Conservation (phyloP, 2,113 vertebrate species). For the Rhizomys pruinosus region DNA sequence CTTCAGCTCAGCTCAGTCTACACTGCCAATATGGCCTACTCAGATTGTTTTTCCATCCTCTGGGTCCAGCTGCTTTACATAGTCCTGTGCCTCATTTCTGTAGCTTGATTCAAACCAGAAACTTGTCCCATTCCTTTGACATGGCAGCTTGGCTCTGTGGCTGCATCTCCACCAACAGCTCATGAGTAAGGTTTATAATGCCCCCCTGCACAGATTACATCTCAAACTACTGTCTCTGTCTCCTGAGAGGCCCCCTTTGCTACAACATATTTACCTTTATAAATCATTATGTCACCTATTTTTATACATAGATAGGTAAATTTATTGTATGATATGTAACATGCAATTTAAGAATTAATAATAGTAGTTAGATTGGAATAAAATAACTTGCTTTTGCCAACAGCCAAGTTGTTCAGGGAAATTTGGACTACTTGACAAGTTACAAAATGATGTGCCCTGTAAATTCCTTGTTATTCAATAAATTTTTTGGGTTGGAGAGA, state of each 20-base stretch:
- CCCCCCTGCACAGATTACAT: background rate
- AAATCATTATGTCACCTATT: background rate
- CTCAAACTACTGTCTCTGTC: background rate
- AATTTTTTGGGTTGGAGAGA: too few relatives aligned
- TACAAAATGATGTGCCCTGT: background rate
- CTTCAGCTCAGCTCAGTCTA: background rate
- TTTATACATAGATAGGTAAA: too few relatives aligned
- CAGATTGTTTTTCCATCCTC: background rate
- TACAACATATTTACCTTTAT: background rate
- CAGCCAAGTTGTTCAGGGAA: background rate
- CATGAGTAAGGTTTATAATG: background rate
- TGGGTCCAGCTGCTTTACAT: background rate
- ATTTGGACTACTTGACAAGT: background rate
- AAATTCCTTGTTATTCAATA: background rate
- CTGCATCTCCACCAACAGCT: background rate
- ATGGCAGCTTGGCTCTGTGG: background rate
- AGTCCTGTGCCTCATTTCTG: background rate
- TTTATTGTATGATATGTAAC: background rate
- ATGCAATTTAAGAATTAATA: background rate
- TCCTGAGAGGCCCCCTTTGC: background rate
- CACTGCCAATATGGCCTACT: background rate
- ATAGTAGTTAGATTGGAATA: background rate
- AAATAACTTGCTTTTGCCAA: too few relatives aligned
- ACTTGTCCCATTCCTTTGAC: background rate
- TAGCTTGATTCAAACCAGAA: background rate